Percentiles rank a stretch among this genome's conserved stretches.
These are phyloP conservation scores for Pterois miles DNA, from an alignment of 2,797 vertebrate species.

Conservation along the genomic window DNA sequence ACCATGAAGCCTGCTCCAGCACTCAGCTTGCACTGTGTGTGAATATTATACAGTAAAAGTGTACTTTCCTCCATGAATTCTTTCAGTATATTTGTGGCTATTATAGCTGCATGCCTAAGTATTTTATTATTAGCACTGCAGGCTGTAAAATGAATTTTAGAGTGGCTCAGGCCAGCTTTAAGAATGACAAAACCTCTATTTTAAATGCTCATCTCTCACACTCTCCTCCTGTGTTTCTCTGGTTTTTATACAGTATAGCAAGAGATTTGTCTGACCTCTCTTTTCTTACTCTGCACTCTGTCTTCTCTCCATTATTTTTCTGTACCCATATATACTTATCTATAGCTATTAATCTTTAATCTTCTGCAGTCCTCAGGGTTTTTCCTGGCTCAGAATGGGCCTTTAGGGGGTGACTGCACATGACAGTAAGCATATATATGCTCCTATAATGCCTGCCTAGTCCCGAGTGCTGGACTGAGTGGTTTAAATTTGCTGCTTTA, in stretches of 20 bases:
- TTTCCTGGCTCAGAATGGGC: background rate
- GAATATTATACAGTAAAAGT: background rate
- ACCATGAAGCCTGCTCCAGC: slow-evolving; percentile 39
- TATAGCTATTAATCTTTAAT: background rate
- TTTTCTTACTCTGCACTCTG: background rate
- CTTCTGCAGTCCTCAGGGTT: background rate
- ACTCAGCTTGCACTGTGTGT: slow-evolving; percentile 19
- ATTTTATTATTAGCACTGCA: slow-evolving; percentile 20
- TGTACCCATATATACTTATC: background rate
- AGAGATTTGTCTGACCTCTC: background rate
- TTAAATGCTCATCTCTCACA: slow-evolving; percentile 7
- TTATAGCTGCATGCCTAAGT: slow-evolving; percentile 7
- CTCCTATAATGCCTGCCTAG: too few species aligned
- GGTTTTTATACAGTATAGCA: background rate
- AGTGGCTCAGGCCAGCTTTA: background rate
- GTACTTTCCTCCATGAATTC: slow-evolving; percentile 8
- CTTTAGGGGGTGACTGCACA: too few species aligned
- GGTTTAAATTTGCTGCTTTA: too few species aligned
- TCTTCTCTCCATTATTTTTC: background rate
- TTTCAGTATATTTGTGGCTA: slow-evolving; percentile 13
- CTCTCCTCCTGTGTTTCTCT: slow-evolving; percentile 11
- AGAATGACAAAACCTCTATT: slow-evolving; percentile 7
- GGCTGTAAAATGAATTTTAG: slow-evolving; percentile 4
- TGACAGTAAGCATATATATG: too few species aligned
- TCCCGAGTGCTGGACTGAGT: too few species aligned